Evolutionary conservation across 92 coral and sea anemone species (phyloP), one percentile per base, ranked within the genome.

Genomic region (Umimayanthus chanpuru): DNA sequence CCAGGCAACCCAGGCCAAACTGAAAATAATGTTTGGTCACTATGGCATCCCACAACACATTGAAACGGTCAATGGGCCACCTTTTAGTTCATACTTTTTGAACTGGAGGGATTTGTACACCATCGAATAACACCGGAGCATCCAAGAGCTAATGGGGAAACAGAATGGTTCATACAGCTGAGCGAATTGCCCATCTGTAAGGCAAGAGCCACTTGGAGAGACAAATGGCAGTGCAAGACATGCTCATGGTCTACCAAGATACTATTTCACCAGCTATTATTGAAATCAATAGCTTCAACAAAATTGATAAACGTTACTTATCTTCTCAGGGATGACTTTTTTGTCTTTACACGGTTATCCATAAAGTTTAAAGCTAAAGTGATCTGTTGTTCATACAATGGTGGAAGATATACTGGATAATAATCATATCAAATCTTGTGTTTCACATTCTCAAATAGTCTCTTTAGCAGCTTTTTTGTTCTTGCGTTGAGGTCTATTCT

Each of bases 361-460:
- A 30, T 70, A 6, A 30, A n/a, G 74, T 32, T 70, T 11, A 39
- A 70, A 30, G 29, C 7, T 0, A 30, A 70, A 70, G 75, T 21
- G 12, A 30, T 70, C 7, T 70, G 75, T 70, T 70, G 75, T 30
- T 0, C 26, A 70, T 30, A 30, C 75, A 70, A 70, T 21, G 75
- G 75, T 23, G n/a, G 2, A 32, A 32, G 2, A 32, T 32, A 2
- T 32, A 32, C 36, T 32, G 36, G 36, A 32, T 32, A 32, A 32
- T 32, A 32, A 32, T 32, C 36, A 32, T 32, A 32, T 23, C 11
- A 70, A 64, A n/a, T 70, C n/a, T 70, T 70, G 23, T 44, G 30
- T 50, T 38, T 89, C 75, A 90, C 81, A 50, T 90, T 90, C 61
- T 90, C 92, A 41, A 56, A 70, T 61, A 81, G 87, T 53, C 83